Base-by-base conservation (phyloP, 2,888 invertebrate genomes). In the Leptura quadrifasciata region DNA sequence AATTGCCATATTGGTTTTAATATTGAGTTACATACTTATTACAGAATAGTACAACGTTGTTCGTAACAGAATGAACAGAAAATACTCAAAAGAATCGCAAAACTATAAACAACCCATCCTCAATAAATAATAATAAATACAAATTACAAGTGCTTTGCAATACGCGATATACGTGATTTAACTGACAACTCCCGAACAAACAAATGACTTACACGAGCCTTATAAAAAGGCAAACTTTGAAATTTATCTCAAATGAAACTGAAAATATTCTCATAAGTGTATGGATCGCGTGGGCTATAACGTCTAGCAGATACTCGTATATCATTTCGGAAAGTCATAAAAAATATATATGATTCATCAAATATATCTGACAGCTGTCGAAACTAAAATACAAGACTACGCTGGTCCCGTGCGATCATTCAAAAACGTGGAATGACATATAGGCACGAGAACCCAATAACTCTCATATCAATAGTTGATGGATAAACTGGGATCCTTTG, bases 321-420 rank as follows among this genome's bases (percentile, higher is more conserved):
- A 47, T 39, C 15, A 39, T 15, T 39, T 39, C 12, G 39, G 12
- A 47, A 47, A 47, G 47, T n/a, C 5, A 47, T 47, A 47, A 15
- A 12, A 47, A 47, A 47, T 39, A n/a, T 47, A 47, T 47, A 47
- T 47, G 47, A 47, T 47, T 47, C 47, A 47, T 47, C 47, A 47
- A 47, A 47, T n/a, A 47, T 47, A 47, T 47, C 47, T 47, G 47
- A 47, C 47, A 47, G 47, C 15, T 47, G 47, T 47, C 47, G 47
- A 47, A 47, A 47, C 47, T 47, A 47, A 47, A n/a, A 47, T 47
- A 47, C 47, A 47, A 2, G 47, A 12, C 12, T 47, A 47, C 15
- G 39, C 39, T 0, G 15, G n/a, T n/a, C 47, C 12, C 47, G n/a
- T 47, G 47, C 47, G 47, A 5, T n/a, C n/a, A n/a, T 47, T 47